Conservation (phyloP, 2,888 invertebrate species). For the Taphrorychus bicolor region DNA sequence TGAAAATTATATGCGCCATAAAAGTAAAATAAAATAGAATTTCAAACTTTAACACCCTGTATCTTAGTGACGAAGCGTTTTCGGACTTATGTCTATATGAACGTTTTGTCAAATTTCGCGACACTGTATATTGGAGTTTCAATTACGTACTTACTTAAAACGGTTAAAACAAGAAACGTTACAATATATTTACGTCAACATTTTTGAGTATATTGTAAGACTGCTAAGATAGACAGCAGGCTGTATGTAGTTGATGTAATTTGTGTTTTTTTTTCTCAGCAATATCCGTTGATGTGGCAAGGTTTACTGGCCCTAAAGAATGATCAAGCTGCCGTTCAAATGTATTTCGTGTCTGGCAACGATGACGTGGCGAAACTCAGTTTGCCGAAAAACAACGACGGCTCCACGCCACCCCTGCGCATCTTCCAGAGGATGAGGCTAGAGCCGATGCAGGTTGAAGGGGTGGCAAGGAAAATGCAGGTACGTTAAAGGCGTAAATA, state of each 20-base stretch:
- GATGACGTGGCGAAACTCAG: constrained; percentile 87
- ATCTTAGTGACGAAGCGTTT: no score
- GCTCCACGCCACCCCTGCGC: constrained; percentile 83
- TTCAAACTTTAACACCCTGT: no score
- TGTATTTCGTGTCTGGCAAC: constrained; percentile 98
- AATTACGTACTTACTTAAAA: no score
- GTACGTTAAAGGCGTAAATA: constrained; percentile 63
- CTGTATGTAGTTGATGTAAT: no score
- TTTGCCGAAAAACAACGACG: constrained; percentile 84
- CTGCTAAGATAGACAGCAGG: no score
- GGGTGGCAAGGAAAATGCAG: constrained; percentile 96
- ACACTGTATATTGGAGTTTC: no score
- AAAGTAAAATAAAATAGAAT: no score
- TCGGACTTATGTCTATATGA: no score
- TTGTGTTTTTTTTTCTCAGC: constrained; percentile 63
- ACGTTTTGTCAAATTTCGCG: no score
- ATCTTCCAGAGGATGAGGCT: constrained; percentile 98
- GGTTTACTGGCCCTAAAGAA: constrained; percentile 94
- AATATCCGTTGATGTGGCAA: constrained; percentile 98
- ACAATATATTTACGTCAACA: constrained; percentile 1
- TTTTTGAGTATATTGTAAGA: no score
- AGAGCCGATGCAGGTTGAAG: constrained; percentile 94
- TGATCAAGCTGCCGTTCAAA: constrained; percentile 96
- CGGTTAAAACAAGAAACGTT: no score
- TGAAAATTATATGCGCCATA: no score